phyloP scores from a whole-genome alignment of 2,113 vertebrate species.

The Accipiter cooperii region DNA sequence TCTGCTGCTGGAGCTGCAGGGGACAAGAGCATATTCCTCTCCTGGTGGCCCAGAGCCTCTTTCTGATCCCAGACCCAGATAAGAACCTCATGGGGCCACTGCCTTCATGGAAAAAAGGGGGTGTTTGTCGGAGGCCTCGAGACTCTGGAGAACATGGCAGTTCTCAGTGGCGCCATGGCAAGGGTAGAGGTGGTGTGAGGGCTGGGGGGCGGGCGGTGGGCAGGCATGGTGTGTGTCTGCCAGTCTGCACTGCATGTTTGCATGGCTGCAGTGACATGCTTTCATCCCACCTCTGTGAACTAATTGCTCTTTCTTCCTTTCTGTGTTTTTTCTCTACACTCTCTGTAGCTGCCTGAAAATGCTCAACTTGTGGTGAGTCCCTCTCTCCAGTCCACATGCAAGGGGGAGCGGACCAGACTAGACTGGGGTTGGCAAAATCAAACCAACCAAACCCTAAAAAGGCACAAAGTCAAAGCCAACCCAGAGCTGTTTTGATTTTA shows the following conservation, averaged over 20 bases:
- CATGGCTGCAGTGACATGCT: conserved; percentile 76
- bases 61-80: neutral
- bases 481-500: conserved; percentile 43
- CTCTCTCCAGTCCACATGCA: conserved; percentile 91
- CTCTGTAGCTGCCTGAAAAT: conserved; percentile 99
- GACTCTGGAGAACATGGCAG: neutral
- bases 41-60: neutral
- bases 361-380: conserved; percentile 99
- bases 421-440: conserved; percentile 68
- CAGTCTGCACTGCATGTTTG: conserved; percentile 75
- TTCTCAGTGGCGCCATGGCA: neutral
- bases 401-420: conserved; percentile 88
- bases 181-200: conserved; percentile 5
- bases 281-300: conserved; percentile 76
- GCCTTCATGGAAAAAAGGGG: fast-evolving
- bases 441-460: conserved; percentile 52
- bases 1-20: neutral
- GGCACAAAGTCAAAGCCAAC: conserved; percentile 42
- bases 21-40: neutral
- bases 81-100: neutral
- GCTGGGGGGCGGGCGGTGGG: neutral
- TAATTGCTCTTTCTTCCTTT: conserved; percentile 86
- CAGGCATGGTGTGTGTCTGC: conserved; percentile 58
- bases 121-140: neutral
- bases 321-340: conserved; percentile 89